Evolutionary conservation across 2,888 invertebrate genomes (phyloP).

Genomic region (Leptopterna dolabrata): DNA sequence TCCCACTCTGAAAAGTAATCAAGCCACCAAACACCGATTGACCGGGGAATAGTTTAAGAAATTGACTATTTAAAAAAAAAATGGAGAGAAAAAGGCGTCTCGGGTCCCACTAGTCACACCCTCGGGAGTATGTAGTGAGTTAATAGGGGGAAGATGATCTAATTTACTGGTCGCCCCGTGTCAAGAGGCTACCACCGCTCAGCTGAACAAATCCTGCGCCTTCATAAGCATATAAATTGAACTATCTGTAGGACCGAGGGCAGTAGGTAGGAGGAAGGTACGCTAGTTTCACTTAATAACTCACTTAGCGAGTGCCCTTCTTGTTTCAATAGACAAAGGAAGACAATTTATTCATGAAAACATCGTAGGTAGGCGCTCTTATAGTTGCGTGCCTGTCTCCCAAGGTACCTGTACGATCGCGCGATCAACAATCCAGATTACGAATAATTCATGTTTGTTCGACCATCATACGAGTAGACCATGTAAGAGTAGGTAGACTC

Average conservation of each 20-base stretch:
- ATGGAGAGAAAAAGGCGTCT: background rate
- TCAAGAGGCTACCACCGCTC: background rate
- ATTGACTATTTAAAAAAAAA: background rate
- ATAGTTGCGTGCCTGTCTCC: background rate
- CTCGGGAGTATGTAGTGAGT: background rate
- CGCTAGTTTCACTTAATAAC: conserved; percentile 3
- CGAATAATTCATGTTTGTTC: too few species aligned
- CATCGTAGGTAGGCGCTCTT: background rate
- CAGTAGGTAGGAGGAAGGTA: background rate
- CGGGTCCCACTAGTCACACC: background rate
- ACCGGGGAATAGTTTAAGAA: background rate
- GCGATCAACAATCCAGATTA: background rate
- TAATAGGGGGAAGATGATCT: conserved; percentile 2
- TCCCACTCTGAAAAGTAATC: background rate
- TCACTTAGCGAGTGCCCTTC: background rate
- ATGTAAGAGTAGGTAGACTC: too few species aligned
- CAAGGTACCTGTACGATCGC: background rate
- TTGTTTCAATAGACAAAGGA: background rate
- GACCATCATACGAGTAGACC: too few species aligned
- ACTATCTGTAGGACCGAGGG: background rate
- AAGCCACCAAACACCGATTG: background rate
- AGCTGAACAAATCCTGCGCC: conserved; percentile 3
- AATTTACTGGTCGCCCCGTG: background rate
- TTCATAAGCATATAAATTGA: conserved; percentile 11
- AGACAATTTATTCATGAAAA: background rate